phyloP scores from a whole-genome alignment of 2,797 vertebrate species.

The Euthynnus affinis region DNA sequence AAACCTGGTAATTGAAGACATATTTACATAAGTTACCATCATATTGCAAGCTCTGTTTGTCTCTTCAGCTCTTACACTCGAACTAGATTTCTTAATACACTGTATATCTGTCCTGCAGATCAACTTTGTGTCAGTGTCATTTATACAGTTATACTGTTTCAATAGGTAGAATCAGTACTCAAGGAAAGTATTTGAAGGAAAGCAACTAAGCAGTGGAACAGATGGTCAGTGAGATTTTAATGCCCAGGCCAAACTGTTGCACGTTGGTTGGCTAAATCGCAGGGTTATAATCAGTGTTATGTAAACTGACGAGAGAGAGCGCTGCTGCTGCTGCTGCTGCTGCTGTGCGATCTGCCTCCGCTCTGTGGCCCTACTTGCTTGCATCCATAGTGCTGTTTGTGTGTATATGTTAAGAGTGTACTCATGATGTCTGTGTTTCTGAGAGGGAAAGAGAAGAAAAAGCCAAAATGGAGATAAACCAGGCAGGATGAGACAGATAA shows the following conservation, averaged over 20 bases:
- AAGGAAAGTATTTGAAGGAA: slow-evolving; percentile 70
- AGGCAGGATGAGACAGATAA: slow-evolving; percentile 9
- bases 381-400: slow-evolving; percentile 25
- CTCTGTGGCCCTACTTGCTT: slow-evolving; percentile 41
- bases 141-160: too few relatives aligned
- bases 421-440: slow-evolving; percentile 21
- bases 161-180: slow-evolving; percentile 39
- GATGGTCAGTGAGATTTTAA: slow-evolving; percentile 91
- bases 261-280: slow-evolving; percentile 86
- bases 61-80: not conserved
- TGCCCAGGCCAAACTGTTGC: slow-evolving; percentile 87
- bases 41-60: not conserved
- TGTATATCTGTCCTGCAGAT: not conserved
- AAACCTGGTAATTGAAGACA: not conserved
- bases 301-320: slow-evolving; percentile 86
- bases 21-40: not conserved
- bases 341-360: slow-evolving; percentile 64
- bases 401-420: slow-evolving; percentile 19
- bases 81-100: not conserved
- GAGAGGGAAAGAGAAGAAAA: slow-evolving; percentile 4
- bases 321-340: slow-evolving; percentile 43
- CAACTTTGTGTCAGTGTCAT: too few relatives aligned
- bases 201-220: slow-evolving; percentile 82
- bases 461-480: slow-evolving; percentile 15
- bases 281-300: slow-evolving; percentile 89